Conservation (phyloP, 2,113 vertebrate genomes). For the Balaeniceps rex region DNA sequence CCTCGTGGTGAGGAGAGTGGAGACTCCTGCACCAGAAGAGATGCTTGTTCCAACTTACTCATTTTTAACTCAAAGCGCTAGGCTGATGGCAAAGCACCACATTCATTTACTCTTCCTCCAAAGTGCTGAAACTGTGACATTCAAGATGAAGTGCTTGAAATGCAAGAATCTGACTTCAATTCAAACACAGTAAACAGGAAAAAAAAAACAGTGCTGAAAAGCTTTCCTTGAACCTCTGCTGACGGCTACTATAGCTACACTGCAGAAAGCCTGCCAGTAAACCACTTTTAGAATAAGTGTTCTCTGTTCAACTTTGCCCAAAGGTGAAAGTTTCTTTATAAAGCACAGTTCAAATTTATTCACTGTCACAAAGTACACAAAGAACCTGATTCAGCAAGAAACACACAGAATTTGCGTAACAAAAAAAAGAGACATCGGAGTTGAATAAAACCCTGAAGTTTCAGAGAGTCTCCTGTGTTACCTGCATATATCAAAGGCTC, state of each 20-base stretch:
- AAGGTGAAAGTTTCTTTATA: constrained; percentile 41
- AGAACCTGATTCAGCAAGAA: not conserved
- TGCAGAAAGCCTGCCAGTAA: not conserved
- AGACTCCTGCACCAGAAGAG: not conserved
- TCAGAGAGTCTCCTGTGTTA: not conserved
- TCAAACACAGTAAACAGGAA: not conserved
- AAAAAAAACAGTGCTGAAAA: not conserved
- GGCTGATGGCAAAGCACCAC: not conserved
- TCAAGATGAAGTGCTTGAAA: not conserved
- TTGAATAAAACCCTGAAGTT: not conserved
- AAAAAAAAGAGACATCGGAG: not conserved
- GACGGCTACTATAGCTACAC: not conserved
- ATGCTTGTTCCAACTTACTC: not conserved
- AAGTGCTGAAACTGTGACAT: not conserved
- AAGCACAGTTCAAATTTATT: constrained; percentile 19
- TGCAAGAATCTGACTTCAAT: not conserved
- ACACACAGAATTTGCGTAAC: not conserved
- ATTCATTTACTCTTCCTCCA: not conserved
- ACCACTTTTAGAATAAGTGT: not conserved
- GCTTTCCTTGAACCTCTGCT: not conserved
- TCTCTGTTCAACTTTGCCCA: constrained; percentile 28
- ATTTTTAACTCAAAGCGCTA: not conserved
- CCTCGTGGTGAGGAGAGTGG: accelerated
- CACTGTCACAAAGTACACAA: constrained; percentile 13
- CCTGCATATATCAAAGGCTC: not conserved